These are phyloP conservation scores for Ecliptopera silaceata DNA, from an alignment of 2,888 invertebrate species.

Conservation along the genomic window DNA sequence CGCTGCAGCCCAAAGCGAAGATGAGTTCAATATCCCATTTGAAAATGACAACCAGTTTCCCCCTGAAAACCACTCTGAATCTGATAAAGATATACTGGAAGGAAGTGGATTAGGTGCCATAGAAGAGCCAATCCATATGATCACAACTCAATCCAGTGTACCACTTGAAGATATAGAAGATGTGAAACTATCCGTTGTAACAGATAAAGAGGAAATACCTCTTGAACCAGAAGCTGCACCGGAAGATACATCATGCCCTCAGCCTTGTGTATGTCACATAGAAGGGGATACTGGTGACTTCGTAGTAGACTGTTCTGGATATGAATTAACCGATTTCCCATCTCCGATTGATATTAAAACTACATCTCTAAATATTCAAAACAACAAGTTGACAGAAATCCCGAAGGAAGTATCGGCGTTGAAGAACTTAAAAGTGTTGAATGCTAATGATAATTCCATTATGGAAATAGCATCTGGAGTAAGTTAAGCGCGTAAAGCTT, in stretches of 20 bases:
- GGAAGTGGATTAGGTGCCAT: conserved; percentile 60
- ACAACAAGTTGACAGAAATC: conserved; percentile 69
- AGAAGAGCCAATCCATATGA: conserved; percentile 49
- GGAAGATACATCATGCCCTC: conserved; percentile 55
- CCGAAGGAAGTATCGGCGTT: conserved; percentile 63
- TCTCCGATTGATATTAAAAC: conserved; percentile 61
- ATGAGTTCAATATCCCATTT: conserved; percentile 63
- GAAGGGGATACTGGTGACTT: conserved; percentile 60
- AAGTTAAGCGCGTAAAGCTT: conserved; percentile 46
- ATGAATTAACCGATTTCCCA: conserved; percentile 76
- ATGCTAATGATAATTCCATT: conserved; percentile 65
- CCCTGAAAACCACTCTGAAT: conserved; percentile 59
- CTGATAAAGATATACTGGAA: conserved; percentile 50
- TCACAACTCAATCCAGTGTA: conserved; percentile 42
- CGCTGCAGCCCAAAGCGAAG: conserved; percentile 57
- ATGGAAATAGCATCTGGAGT: conserved; percentile 67
- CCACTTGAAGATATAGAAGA: conserved; percentile 63
- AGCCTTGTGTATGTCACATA: conserved; percentile 62
- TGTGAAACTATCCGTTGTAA: conserved; percentile 44
- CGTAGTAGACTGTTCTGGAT: conserved; percentile 76
- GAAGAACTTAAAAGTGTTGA: conserved; percentile 63
- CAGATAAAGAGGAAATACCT: conserved; percentile 35
- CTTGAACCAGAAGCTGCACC: conserved; percentile 31
- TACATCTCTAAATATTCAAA: conserved; percentile 65
- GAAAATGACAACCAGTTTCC: conserved; percentile 73